Base-by-base conservation (phyloP, 2,888 invertebrate species). In the Timandra comae region DNA sequence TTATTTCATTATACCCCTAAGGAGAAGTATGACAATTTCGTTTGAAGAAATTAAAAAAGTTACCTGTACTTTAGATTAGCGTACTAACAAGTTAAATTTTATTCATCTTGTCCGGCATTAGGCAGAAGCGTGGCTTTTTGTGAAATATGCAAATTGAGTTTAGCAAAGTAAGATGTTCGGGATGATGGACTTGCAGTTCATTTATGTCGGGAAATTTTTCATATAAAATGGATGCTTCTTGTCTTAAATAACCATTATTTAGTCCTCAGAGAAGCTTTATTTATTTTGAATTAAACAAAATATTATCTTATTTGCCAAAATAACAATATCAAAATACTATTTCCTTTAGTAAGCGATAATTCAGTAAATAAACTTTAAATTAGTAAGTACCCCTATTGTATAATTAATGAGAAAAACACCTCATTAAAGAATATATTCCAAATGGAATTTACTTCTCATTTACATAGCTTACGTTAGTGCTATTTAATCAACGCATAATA, bases 11-110 rank as follows among this genome's bases (percentile, higher is more conserved):
- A 77, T 44, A 41, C 30, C 43, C 65, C 72, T 75, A 79, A 79
- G 68, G 67, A 63, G 42, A 77, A 77, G 77, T 77, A 78, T 76
- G 70, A 65, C 72, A 72, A 77, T 69, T 79, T 66, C 59, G 66
- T 72, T 78, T 74, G 63, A 59, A 45, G 58, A 71, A 40, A 49
- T 76, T 81, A 80, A 78, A 75, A 71, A 81, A 79, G 74, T 79
- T 81, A 78, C 77, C 75, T 79, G 70, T 62, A 62, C 66, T 63
- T 38, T 56, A 71, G 59, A 71, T 69, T 72, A 74, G 69, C 62
- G 62, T 63, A 63, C 61, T 77, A 74, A 78, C 66, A 73, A 79
- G 73, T 71, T 73, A 64, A 71, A 79, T 68, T 71, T 71, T 60
- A 59, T 67, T 62, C 66, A 52, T 56, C 63, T 63, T 51, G 70